A percentile compares a stretch with the other conserved stretches of the same genome.
Evolutionary conservation across 2,888 invertebrate genomes (phyloP).

Genomic region (Rotaria macrura): DNA sequence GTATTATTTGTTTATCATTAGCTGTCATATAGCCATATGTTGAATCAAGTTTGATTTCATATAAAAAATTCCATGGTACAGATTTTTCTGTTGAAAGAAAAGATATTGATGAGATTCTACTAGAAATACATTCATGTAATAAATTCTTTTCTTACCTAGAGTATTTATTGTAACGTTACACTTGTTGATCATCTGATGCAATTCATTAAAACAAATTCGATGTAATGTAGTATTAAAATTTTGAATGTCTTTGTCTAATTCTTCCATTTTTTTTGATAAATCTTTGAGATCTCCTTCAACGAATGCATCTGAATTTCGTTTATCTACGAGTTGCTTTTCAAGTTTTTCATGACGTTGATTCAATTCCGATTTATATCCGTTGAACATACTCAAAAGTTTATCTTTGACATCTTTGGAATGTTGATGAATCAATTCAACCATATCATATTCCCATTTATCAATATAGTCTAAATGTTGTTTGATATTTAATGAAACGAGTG

Average conservation of each 20-base stretch:
- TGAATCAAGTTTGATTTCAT: not conserved
- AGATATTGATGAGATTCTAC: not conserved
- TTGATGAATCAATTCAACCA: not conserved
- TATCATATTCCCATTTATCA: not conserved
- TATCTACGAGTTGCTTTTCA: not conserved
- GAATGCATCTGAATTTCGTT: not conserved
- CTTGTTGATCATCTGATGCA: not conserved
- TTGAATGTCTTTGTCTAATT: not conserved
- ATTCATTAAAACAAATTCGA: not conserved
- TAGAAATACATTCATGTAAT: not conserved
- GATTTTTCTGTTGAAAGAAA: not conserved
- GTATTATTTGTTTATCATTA: not conserved
- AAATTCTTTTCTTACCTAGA: not conserved
- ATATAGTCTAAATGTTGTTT: not conserved
- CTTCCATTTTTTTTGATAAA: not conserved
- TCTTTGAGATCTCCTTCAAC: not conserved
- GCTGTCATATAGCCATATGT: not conserved
- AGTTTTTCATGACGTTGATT: not conserved
- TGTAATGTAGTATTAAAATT: not conserved
- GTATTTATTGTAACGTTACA: not conserved
- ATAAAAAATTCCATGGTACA: not conserved
- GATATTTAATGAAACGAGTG: not conserved
- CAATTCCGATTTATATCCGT: not conserved
- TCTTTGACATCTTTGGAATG: not conserved
- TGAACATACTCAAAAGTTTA: not conserved